Base-by-base conservation (phyloP, 2,888 invertebrate genomes). In the Homarus gammarus region DNA sequence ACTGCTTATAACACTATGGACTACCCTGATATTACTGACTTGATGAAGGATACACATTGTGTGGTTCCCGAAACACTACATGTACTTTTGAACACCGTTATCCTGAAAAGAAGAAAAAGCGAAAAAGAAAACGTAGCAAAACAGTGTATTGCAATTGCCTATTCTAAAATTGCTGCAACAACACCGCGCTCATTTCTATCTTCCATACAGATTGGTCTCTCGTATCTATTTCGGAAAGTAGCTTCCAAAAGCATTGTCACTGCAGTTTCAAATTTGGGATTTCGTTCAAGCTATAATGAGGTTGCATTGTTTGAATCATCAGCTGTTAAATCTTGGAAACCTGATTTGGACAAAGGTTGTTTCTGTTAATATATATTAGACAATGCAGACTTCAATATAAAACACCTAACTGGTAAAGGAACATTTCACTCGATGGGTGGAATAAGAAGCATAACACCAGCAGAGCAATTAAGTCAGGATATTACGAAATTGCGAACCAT, bases 401-500 rank as follows among this genome's bases (percentile, higher is more conserved):
- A n/a, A n/a, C n/a, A n/a, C n/a, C n/a, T n/a, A n/a, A n/a, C n/a
- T n/a, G n/a, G n/a, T n/a, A n/a, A n/a, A n/a, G n/a, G n/a, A n/a
- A n/a, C n/a, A n/a, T n/a, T n/a, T n/a, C n/a, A n/a, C n/a, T n/a
- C n/a, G n/a, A n/a, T n/a, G n/a, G n/a, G n/a, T 12, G 12, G 38
- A 31, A 18, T 44, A 75, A 38, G 12, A 12, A n/a, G 75, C 38
- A 38, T 75, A 38, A 75, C 75, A 27, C 79, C 79, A 70, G n/a
- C 83, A 70, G 40, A 68, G 40, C 36, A 12, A 38, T 83, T 84
- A 84, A 72, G 51, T 73, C 72, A 51, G 51, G 40, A 49, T 70
- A 31, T 83, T 6, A 22, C 18, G 38, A 8, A 40, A 40, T 72
- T 83, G 83, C 38, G 18, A 22, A 18, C 38, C 38, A 40, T 83